These are phyloP conservation scores for Drosophila lacteicornis DNA, from an alignment of 1,140 invertebrate species.

Conservation along the genomic window DNA sequence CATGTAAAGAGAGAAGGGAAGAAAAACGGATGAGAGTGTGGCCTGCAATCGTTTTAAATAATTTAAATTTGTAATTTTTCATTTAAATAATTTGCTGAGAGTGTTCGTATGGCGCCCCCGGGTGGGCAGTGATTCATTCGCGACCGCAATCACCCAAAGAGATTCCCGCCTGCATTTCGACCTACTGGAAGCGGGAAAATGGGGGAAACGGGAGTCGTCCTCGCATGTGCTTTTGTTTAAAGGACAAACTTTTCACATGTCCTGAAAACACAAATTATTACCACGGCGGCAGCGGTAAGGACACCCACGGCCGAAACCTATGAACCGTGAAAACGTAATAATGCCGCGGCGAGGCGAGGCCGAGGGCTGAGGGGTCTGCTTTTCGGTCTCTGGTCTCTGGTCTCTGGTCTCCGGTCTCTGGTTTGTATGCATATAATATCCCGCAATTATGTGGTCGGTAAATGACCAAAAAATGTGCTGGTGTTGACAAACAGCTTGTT, in stretches of 20 bases:
- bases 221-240: slow-evolving; percentile 63
- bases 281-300: slow-evolving; percentile 32
- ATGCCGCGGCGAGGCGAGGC: slow-evolving; percentile 32
- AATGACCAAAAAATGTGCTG: slow-evolving; percentile 83
- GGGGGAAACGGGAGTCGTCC: background rate
- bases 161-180: slow-evolving; percentile 24
- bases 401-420: slow-evolving; percentile 20
- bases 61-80: slow-evolving; percentile 64
- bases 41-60: slow-evolving; percentile 55
- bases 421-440: slow-evolving; percentile 74
- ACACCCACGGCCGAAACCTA: slow-evolving; percentile 71
- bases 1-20: slow-evolving; percentile 48
- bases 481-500: slow-evolving; percentile 83
- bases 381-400: slow-evolving; percentile 20
- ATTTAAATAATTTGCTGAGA: slow-evolving; percentile 62
- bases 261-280: slow-evolving; percentile 66
- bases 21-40: slow-evolving; percentile 5
- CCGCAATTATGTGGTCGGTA: slow-evolving; percentile 81
- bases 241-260: slow-evolving; percentile 76
- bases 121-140: slow-evolving; percentile 54
- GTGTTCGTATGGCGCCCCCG: slow-evolving; percentile 1
- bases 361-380: slow-evolving; percentile 14
- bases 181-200: background rate
- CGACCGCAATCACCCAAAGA: slow-evolving; percentile 4
- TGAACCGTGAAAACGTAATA: slow-evolving; percentile 81